Evolutionary conservation across 2,113 vertebrate species (phyloP).

Genomic region (Sterna hirundo): DNA sequence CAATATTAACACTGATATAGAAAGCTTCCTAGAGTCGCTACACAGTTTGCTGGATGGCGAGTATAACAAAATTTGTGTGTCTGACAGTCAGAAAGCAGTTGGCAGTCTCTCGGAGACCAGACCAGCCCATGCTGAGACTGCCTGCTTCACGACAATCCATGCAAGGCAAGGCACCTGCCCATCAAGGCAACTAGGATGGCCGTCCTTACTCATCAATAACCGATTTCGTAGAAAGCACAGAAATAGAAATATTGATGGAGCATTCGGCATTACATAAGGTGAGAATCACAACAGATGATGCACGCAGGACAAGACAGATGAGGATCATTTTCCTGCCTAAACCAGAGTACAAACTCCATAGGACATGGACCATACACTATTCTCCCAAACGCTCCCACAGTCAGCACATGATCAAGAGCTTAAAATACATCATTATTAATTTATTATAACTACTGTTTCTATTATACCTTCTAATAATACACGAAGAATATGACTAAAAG

Average conservation of each 20-base stretch:
- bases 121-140: neutral
- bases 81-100: neutral
- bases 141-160: rapidly evolving
- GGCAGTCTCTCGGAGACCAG: neutral
- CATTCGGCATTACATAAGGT: neutral
- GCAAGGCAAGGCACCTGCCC: neutral
- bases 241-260: neutral
- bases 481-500: neutral
- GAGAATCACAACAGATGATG: neutral
- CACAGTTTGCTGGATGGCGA: neutral
- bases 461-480: neutral
- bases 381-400: neutral
- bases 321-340: neutral
- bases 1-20: neutral
- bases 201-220: neutral
- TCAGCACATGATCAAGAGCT: neutral
- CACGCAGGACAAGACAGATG: neutral
- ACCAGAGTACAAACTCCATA: neutral
- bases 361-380: neutral
- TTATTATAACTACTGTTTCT: neutral
- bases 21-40: neutral
- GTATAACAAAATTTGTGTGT: neutral
- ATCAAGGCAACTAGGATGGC: neutral
- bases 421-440: neutral
- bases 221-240: neutral